phyloP scores from a whole-genome alignment of 2,797 vertebrate species.

The Ceyx erithaca region DNA sequence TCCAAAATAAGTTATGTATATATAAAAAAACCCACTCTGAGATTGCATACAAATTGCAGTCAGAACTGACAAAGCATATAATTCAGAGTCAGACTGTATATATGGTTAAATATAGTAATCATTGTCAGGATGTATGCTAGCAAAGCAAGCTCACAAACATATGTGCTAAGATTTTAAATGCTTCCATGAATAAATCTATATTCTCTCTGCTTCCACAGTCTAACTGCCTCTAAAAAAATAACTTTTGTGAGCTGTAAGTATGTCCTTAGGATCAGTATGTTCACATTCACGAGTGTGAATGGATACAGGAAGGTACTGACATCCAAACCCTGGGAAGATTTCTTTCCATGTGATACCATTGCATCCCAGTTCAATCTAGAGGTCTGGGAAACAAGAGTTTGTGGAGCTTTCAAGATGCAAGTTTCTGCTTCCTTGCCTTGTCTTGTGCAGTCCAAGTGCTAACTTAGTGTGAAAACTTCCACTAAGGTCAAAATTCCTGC shows the following conservation, averaged over 20 bases:
- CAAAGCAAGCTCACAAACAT: slow-evolving; percentile 9
- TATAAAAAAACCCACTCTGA: background rate
- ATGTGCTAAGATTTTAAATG: background rate
- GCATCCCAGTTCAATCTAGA: background rate
- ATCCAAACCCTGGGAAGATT: background rate
- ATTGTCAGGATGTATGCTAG: background rate
- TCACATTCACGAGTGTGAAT: accelerated
- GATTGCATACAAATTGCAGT: background rate
- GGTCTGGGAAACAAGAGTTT: background rate
- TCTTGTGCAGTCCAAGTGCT: background rate
- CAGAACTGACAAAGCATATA: background rate
- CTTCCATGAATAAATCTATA: slow-evolving; percentile 12
- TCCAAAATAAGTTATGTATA: background rate
- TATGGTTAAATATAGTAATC: background rate
- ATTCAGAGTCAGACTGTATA: background rate
- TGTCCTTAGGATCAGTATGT: background rate
- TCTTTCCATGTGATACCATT: background rate
- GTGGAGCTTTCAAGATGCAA: background rate
- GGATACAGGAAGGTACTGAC: background rate
- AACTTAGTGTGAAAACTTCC: background rate
- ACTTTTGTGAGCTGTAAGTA: background rate
- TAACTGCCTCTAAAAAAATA: background rate
- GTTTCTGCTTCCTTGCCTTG: background rate
- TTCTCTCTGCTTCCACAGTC: background rate
- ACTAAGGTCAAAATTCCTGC: background rate